Base-by-base conservation (phyloP, 2,888 invertebrate species). In the Caenorhabditis japonica region DNA sequence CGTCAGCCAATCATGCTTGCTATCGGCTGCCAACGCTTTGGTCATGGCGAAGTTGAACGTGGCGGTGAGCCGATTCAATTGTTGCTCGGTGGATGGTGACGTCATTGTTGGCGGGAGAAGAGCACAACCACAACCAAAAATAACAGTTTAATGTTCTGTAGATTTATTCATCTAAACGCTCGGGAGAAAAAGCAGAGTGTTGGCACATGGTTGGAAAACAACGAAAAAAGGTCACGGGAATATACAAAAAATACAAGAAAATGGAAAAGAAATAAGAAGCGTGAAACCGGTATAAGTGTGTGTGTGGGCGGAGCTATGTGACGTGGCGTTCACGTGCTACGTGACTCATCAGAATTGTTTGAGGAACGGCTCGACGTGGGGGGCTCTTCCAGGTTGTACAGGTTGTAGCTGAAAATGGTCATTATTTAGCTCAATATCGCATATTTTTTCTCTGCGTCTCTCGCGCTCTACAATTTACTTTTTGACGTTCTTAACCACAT, bases 361-460 rank as follows among this genome's bases (percentile, higher is more conserved):
- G 79, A 80, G 0, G 75, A 76, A 10, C 77, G 74, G 39, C 71
- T 69, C 17, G 75, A 74, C 0, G 61, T 59, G 0, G 74, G 38
- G 3, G 77, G 74, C 46, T 80, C 77, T 10, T 77, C 77, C n/a
- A 64, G 52, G 61, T 70, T 75, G 68, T 80, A 80, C 47, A 80
- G 61, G 33, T 74, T 77, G 56, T 69, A 77, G 4, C 80, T 80
- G 58, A 44, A 76, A 74, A n/a, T 19, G 10, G 2, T 17, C 25
- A 38, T n/a, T 30, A 12, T 2, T 27, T 27, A n/a, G n/a, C n/a
- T n/a, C n/a, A n/a, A n/a, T n/a, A n/a, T n/a, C n/a, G n/a, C n/a
- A n/a, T n/a, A n/a, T n/a, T 30, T 30, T 30, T 30, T 7, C 30
- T 30, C n/a, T n/a, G n/a, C n/a, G n/a, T n/a, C n/a, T n/a, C n/a